Evolutionary conservation across 2,888 invertebrate species (phyloP).

Genomic region (Tortrix viridana): DNA sequence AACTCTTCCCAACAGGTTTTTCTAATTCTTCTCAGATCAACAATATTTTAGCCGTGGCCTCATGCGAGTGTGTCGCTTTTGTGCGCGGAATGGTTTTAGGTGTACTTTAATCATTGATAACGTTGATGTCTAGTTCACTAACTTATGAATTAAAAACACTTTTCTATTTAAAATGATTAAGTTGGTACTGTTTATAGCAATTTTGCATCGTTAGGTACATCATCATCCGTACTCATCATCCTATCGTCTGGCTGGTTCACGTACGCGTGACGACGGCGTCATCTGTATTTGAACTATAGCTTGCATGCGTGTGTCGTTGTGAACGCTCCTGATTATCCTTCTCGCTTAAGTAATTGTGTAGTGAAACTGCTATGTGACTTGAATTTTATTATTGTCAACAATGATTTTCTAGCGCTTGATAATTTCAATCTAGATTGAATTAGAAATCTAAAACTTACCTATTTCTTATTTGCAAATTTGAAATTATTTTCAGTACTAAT

Average conservation of each 20-base stretch:
- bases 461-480: slow-evolving; percentile 29
- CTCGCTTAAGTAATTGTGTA: slow-evolving; percentile 25
- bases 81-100: slow-evolving; percentile 70
- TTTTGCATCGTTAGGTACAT: slow-evolving; percentile 24
- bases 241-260: slow-evolving; percentile 34
- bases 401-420: slow-evolving; percentile 32
- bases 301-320: slow-evolving; percentile 33
- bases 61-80: slow-evolving; percentile 75
- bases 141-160: slow-evolving; percentile 14
- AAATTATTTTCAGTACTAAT: slow-evolving; percentile 27
- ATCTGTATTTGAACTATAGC: slow-evolving; percentile 22
- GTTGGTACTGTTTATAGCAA: slow-evolving; percentile 18
- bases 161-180: slow-evolving; percentile 16
- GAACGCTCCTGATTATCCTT: slow-evolving; percentile 14
- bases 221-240: slow-evolving; percentile 30
- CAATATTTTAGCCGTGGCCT: slow-evolving; percentile 70
- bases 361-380: slow-evolving; percentile 10
- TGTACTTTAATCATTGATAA: slow-evolving; percentile 51
- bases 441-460: slow-evolving; percentile 27
- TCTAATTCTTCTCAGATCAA: slow-evolving; percentile 45
- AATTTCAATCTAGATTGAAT: slow-evolving; percentile 17
- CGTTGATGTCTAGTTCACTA: slow-evolving; percentile 32
- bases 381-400: slow-evolving; percentile 18
- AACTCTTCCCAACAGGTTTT: background rate
- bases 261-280: slow-evolving; percentile 19